Evolutionary conservation across 2,888 invertebrate genomes (phyloP), one percentile per base, ranked within the genome.

Genomic region (Callimorpha dominula): DNA sequence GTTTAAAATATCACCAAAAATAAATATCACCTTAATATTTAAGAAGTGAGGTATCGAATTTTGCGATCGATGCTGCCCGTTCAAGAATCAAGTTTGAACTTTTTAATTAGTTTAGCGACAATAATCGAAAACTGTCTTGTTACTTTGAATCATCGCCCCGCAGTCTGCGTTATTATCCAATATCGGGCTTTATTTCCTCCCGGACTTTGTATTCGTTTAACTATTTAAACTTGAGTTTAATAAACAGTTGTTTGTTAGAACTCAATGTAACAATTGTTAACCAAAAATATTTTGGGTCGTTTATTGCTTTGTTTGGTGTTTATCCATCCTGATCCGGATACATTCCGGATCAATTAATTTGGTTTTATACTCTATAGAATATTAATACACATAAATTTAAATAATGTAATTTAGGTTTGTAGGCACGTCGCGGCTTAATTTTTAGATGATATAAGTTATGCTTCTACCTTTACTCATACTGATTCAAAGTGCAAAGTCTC

Each of bases 81-180:
- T 87, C 86, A 85, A 82, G 86, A 89, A 90, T 89, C 88, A 87
- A 87, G 88, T 86, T 85, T 79, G 73, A 93, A 94, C 91, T 93
- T 94, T 94, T 92, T 93, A 94, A 94, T 94, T 93, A 93, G 92
- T 94, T 94, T 87, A 89, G 89, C 88, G 90, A 90, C 91, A 91
- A 91, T 89, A 92, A 91, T 91, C 89, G 90, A 90, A 87, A 84
- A 88, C 87, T 87, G 88, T 86, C 89, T 89, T 87, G 90, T 92
- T 91, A 88, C 87, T 88, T 85, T 81, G 82, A 87, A 88, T 86
- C 87, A 86, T 88, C 85, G 85, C 80, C 86, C 75, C 77, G 78
- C 79, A 81, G 80, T 74, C 76, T 78, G 78, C 80, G 68, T 49
- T 74, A 71, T 74, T 75, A 80, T 83, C 74, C 71, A 75, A 78